Base-by-base conservation (phyloP, 2,888 invertebrate species). In the Acleris laterana region DNA sequence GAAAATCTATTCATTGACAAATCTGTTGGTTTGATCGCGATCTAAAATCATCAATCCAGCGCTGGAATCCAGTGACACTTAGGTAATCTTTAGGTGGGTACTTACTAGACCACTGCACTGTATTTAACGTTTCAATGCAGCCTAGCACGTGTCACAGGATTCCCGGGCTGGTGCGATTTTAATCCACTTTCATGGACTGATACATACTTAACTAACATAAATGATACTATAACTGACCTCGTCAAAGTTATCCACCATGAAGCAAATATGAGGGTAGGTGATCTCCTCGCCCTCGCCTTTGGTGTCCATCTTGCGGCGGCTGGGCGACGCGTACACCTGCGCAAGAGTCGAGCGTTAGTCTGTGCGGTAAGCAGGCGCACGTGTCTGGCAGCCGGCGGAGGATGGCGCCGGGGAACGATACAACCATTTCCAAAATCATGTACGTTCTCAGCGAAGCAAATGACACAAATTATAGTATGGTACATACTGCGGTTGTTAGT, bases 161-260 rank as follows among this genome's bases (percentile, higher is more conserved):
- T 32, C 11, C 25, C 25, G 25, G 5, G 25, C 25, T 25, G 25
- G 6, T 6, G 1, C 25, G 1, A 32, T 11, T 3, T 11, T 11
- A 32, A 32, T 32, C 32, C 32, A 3, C 1, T 3, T 32, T 11
- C 32, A 32, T 9, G 11, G 32, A 32, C 32, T 0, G 3, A 32
- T n/a, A n/a, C n/a, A n/a, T n/a, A n/a, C n/a, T n/a, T n/a, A n/a
- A n/a, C n/a, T n/a, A n/a, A n/a, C n/a, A n/a, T n/a, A n/a, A n/a
- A n/a, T n/a, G n/a, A n/a, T n/a, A n/a, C 51, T 60, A 25, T 51
- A 25, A 74, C 77, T 77, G 79, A 97, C 99, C 95, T 99, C 99
- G 88, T 99, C 99, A 89, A 99, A 99, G 93, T 99, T 99, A 92
- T 99, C 99, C 69, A 99, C 98, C 96, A 98, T 98, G 93, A 99